phyloP scores from a whole-genome alignment of 2,888 invertebrate species.

The Tetheella fluctuosa region DNA sequence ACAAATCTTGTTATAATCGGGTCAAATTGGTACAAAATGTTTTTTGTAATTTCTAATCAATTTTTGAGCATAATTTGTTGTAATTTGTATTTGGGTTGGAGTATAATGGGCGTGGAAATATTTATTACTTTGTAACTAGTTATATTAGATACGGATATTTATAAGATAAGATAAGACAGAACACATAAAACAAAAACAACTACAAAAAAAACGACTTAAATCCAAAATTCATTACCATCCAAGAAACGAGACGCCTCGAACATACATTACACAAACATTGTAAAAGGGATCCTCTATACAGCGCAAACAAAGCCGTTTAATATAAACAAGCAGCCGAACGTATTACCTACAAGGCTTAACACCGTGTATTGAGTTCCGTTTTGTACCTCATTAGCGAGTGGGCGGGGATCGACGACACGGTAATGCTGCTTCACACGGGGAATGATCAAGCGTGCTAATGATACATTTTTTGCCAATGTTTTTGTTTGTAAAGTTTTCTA shows the following conservation, averaged over 20 bases:
- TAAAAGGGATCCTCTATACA: conserved; percentile 17
- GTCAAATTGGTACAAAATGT: too few species aligned
- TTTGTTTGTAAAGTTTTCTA: not conserved
- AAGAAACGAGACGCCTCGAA: not conserved
- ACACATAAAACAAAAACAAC: not conserved
- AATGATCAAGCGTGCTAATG: not conserved
- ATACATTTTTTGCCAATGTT: not conserved
- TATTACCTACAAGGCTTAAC: conserved; percentile 19
- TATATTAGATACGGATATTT: too few species aligned
- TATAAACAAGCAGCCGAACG: conserved; percentile 38
- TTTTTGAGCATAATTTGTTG: too few species aligned
- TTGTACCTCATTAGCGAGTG: conserved; percentile 35
- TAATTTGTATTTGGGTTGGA: too few species aligned
- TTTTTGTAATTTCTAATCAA: too few species aligned
- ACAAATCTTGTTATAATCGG: too few species aligned
- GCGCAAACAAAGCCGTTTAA: conserved; percentile 34
- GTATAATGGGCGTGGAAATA: too few species aligned
- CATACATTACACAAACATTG: conserved; percentile 4
- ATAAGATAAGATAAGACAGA: not conserved
- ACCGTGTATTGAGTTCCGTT: conserved; percentile 32
- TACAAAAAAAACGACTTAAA: not conserved
- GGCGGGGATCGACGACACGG: conserved; percentile 13
- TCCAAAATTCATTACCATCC: conserved; percentile 8
- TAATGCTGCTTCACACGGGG: conserved; percentile 10
- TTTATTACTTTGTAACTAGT: too few species aligned